Evolutionary conservation across 1,140 invertebrate genomes (phyloP), one percentile per base, ranked within the genome.

Genomic region (Stenopsyche tienmushanensis): DNA sequence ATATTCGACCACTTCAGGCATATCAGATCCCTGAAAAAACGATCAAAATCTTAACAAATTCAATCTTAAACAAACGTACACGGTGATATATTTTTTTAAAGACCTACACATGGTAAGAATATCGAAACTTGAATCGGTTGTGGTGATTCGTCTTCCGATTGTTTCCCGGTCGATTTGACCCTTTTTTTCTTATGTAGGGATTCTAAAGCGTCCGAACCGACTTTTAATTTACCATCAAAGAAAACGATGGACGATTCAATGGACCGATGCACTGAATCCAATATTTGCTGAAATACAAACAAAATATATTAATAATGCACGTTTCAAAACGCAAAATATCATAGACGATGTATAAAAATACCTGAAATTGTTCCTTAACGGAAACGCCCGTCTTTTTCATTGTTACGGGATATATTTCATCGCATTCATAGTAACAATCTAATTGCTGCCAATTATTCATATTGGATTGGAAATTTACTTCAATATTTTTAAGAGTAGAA

Each of bases 51-150:
- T n/a, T n/a, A n/a, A n/a, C n/a, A n/a, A n/a, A n/a, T n/a, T n/a
- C n/a, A n/a, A n/a, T n/a, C n/a, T n/a, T n/a, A n/a, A n/a, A n/a
- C n/a, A n/a, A n/a, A n/a, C n/a, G n/a, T n/a, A n/a, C n/a, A n/a
- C n/a, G n/a, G n/a, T n/a, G n/a, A n/a, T n/a, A n/a, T n/a, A n/a
- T n/a, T n/a, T 13, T 1, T 53, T 18, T 20, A 3, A 58, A 25
- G 67, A 84, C 85, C 86, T 81, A 89, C 88, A 80, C 83, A 85
- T 68, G 87, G 84, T 75, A 86, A 80, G 74, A 88, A 88, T 55
- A 82, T 75, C 21, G 78, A 79, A 10, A 80, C 77, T 76, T 79
- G 75, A 75, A 83, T 80, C 24, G 78, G 75, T 70, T 81, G 80
- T 25, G 74, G 72, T 20, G 76, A 72, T 60, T 75, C 74, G 50